Base-by-base conservation (phyloP, 2,797 vertebrate genomes). In the Limosa lapponica region DNA sequence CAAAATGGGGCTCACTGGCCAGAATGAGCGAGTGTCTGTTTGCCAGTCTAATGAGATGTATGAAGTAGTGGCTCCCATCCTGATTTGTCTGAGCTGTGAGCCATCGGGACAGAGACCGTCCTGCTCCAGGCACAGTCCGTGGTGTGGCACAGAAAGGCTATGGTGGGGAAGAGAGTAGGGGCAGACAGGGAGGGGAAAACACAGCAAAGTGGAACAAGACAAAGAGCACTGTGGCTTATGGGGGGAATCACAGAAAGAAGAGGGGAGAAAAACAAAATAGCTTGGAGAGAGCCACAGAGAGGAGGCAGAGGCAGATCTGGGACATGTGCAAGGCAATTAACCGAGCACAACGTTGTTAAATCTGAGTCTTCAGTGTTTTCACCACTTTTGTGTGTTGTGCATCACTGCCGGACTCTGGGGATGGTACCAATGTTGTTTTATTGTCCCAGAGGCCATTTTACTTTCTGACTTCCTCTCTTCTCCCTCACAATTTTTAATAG, bases 21-120 rank as follows among this genome's bases (percentile, higher is more conserved):
- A 69, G 44, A 37, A 15, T 2, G 3, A 39, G 16, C 0, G 2
- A 72, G 25, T 57, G 16, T 59, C 17, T 3, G 1, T 59, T 64
- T 78, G 23, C n/a, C n/a, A 32, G 16, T 67, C 36, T 39, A 43
- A 51, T 0, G 2, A 43, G 48, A 52, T 0, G 0, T 54, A 32
- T 2, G 4, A 57, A 61, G 30, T 25, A 5, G 10, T 65, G 71
- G 22, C 13, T 69, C 44, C 2, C 13, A 55, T 19, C 36, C 15
- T 64, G 69, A 15, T 54, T 46, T 89, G 4, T 54, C 67, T 74
- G 64, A 80, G 15, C 78, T 64, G 36, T 61, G 65, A 46, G n/a
- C 22, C 30, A 6, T 9, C 2, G 11, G 57, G 27, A 74, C 48
- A 37, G 61, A 18, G 16, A 59, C 3, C 0, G 1, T 30, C n/a